A percentile compares a stretch with the other conserved stretches of the same genome.
phyloP scores from a whole-genome alignment of 2,113 vertebrate species.

The Eubucco bourcierii region DNA sequence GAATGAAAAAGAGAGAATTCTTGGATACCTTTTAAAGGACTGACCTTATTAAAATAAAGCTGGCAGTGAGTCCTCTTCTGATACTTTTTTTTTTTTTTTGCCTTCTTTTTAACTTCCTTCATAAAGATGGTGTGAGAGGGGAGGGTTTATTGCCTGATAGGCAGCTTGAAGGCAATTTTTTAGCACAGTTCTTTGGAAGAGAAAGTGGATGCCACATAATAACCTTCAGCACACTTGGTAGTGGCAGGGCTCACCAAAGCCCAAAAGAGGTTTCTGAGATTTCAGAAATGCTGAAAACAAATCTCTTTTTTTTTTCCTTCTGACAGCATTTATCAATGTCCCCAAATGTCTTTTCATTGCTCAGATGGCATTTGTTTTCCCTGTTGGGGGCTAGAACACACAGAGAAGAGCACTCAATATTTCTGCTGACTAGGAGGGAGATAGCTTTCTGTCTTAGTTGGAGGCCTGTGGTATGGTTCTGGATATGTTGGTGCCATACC shows the following conservation, averaged over 20 bases:
- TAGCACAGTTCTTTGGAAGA: background rate
- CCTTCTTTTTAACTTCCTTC: conserved; percentile 25
- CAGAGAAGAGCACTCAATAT: background rate
- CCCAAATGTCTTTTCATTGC: background rate
- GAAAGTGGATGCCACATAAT: background rate
- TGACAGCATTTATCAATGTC: background rate
- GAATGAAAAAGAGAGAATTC: conserved; percentile 72
- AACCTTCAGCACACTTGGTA: background rate
- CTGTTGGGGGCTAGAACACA: background rate
- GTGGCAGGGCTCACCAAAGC: background rate
- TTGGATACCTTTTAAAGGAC: conserved; percentile 53
- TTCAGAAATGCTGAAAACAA: background rate
- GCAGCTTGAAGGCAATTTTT: conserved; percentile 18
- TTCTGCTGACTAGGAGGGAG: background rate
- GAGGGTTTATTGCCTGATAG: conserved; percentile 1
- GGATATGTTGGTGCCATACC: background rate
- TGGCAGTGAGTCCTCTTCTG: conserved; percentile 39
- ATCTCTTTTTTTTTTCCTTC: accelerated
- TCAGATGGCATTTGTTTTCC: background rate
- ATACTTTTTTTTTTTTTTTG: background rate
- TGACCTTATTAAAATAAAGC: conserved; percentile 35
- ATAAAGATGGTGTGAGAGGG: conserved; percentile 51
- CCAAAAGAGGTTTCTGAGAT: background rate
- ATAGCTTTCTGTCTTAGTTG: background rate
- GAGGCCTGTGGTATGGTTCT: background rate